Evolutionary conservation across 2,113 vertebrate genomes (phyloP).

Genomic region (Dipodomys ordii): DNA sequence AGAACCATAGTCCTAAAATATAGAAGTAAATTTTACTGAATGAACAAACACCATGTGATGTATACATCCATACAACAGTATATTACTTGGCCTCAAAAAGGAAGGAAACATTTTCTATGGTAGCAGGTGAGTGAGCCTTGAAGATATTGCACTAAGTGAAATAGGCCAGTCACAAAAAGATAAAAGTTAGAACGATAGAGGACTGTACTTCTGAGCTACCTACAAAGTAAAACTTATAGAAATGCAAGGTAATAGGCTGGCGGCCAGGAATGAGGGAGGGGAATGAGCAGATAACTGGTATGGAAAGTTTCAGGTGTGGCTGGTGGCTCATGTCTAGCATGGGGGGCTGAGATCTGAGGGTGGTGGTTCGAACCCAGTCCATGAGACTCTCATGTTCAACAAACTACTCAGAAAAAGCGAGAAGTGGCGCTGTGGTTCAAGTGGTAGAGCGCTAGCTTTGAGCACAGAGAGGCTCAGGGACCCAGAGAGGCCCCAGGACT

Average conservation of each 20-base stretch:
- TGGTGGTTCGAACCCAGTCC: no score
- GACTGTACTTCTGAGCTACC: not conserved
- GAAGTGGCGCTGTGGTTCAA: no score
- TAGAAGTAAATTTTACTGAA: not conserved
- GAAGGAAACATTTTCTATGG: not conserved
- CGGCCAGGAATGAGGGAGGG: not conserved
- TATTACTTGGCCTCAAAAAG: slow-evolving; percentile 13
- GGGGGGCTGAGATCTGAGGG: no score
- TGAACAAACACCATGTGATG: not conserved
- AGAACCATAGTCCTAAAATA: not conserved
- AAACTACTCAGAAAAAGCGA: no score
- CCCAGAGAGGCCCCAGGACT: no score
- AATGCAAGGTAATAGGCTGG: not conserved
- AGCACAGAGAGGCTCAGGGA: no score
- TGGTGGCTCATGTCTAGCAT: no score
- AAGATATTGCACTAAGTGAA: not conserved
- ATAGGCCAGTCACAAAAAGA: not conserved
- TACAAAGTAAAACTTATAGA: not conserved
- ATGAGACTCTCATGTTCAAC: no score
- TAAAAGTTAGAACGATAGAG: not conserved
- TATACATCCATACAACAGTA: not conserved
- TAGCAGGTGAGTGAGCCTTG: not conserved
- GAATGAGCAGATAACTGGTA: no score
- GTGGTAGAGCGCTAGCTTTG: no score
- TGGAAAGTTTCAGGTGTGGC: not conserved